Base-by-base conservation (phyloP, 1,140 invertebrate species). In the Ectropis grisescens region DNA sequence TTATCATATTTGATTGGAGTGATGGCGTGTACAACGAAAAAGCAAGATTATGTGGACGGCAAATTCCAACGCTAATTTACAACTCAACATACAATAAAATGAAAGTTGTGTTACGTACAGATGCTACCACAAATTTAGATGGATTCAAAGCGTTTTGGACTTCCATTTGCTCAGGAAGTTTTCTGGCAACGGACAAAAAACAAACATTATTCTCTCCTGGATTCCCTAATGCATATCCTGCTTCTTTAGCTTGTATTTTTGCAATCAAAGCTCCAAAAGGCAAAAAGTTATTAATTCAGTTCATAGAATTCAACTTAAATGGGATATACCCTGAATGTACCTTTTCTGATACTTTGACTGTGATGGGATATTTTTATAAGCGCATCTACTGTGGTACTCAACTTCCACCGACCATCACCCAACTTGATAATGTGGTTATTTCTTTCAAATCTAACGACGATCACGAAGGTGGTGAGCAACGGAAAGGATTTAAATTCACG, bases 181-280 rank as follows among this genome's bases (percentile, higher is more conserved):
- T 90, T 29, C 41, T 70, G 26, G 89, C 85, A 2, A 86, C 79
- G 0, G 51, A 64, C 1, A 67, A 60, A 0, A 41, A 58, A 6
- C 86, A 88, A 15, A 61, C 74, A 11, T 83, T 96, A 15, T 68
- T 80, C 11, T 94, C 92, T 33, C 94, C 94, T 1, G 87, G 88
- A 9, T 95, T 88, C 75, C 90, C 91, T 0, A 36, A 58, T 1
- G 33, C 44, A 16, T 96, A 95, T 65, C 57, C 47, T 1, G 57
- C 76, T 15, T 84, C 85, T 41, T 57, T 90, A 0, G 39, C 78
- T 13, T 96, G 94, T 65, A 87, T 86, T 40, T 96, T 93, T 49
- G 16, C 3, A 4, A 4, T 19, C 3, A 19, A 4, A 4, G 16
- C 16, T 4, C 16, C 16, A 19, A 19, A 19, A 4, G 8, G 8